A percentile compares a stretch with the other conserved stretches of the same genome.
Conservation (phyloP, 2,113 vertebrate genomes). For the Melanostigma gelatinosum region DNA sequence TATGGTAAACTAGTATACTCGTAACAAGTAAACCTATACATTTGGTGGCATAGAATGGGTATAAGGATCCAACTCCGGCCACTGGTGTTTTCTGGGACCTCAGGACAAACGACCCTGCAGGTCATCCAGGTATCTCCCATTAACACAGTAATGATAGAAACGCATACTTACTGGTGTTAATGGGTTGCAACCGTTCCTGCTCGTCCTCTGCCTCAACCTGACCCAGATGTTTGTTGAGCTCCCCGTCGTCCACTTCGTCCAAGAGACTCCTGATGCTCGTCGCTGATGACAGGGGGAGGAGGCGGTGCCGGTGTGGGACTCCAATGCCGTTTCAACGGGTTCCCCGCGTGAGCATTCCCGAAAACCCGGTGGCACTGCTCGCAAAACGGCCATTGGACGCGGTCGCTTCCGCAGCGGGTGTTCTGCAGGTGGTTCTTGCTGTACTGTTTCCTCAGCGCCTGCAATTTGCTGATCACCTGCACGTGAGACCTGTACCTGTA, state of each 20-base stretch:
- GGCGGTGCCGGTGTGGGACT: neutral
- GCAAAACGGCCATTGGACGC: too few species aligned
- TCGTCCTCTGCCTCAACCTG: constrained; percentile 35
- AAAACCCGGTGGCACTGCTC: too few species aligned
- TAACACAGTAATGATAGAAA: neutral
- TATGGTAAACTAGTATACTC: too few species aligned
- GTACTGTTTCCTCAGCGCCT: constrained; percentile 8
- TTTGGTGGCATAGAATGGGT: too few species aligned
- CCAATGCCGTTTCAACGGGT: constrained; percentile 16
- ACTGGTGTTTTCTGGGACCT: neutral
- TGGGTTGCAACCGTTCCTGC: constrained; percentile 28
- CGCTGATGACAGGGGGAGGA: neutral
- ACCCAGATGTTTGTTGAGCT: constrained; percentile 17
- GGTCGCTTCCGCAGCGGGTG: too few species aligned
- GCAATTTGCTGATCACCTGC: constrained; percentile 62
- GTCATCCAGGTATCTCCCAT: neutral
- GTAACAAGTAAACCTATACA: too few species aligned
- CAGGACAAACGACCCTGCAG: neutral
- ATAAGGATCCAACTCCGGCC: neutral
- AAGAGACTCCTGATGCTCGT: constrained; percentile 51
- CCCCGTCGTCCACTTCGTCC: constrained; percentile 33
- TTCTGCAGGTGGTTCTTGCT: too few species aligned
- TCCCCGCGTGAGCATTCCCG: too few species aligned
- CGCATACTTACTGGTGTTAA: constrained; percentile 26
- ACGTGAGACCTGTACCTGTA: constrained; percentile 36